Evolutionary conservation across 1,140 invertebrate genomes (phyloP), one percentile per base, ranked within the genome.

Genomic region (Agrypnia vestita): DNA sequence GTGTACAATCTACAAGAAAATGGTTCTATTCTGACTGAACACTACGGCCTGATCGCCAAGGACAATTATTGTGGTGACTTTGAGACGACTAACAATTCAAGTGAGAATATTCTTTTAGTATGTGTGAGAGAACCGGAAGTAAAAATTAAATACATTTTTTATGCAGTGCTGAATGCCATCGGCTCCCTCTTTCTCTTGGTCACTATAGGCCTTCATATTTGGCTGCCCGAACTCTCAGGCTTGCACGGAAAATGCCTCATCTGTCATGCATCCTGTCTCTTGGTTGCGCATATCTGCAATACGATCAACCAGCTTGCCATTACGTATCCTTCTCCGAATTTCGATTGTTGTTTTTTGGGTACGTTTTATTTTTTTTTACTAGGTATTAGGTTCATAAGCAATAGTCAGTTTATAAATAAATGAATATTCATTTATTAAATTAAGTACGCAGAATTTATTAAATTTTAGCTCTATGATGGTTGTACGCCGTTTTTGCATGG

Each of bases 281-380:
- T 61, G 59, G 59, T 61, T 61, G 59, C 17, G 12, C 25, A 19
- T 8, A 61, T 4, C 11, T 61, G 59, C 12, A 61, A 19, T 6
- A 35, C 59, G 17, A 35, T 61, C 59, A 61, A 61, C 4, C 59
- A 61, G 17, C 4, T 61, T 6, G 59, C 59, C 0, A 13, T 61
- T 61, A 21, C 51, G 6, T 53, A 15, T 17, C 59, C 59, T 12
- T 12, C 17, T 21, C 17, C 17, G 12, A 12, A 61, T 61, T 61
- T 61, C 4, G 59, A 7, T 17, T 61, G 59, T 13, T 61, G 25
- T 21, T 61, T 61, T 61, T 12, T 61, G 12, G 59, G 59, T 61
- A 6, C 6, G 25, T 35, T 35, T 35, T 3, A 35, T n/a, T n/a
- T n/a, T n/a, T n/a, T n/a, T n/a, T n/a, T n/a, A n/a, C n/a, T n/a